Evolutionary conservation across 2,888 invertebrate species (phyloP), one percentile per base, ranked within the genome.

Genomic region (Nomada goodeniana): DNA sequence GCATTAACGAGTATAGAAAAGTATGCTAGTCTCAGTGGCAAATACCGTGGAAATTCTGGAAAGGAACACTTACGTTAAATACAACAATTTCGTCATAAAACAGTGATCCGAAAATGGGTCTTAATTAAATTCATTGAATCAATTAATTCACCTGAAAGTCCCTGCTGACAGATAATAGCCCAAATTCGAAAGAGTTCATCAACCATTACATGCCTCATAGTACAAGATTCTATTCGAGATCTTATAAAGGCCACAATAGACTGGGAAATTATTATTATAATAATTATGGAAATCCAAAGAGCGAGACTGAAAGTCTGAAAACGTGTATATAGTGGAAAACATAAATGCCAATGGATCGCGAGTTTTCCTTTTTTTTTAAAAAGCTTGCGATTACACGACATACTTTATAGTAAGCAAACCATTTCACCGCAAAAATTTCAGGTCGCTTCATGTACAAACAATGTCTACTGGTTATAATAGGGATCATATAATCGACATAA

Each of bases 81-180:
- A 13, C 15, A 57, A 18, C 7, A 55, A 15, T 36, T 47, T 42
- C 13, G n/a, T 10, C 18, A 15, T 9, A 15, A 18, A 52, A 65
- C 10, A 50, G 9, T 26, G 10, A n/a, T 2, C n/a, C 3, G 2
- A 26, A 9, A 11, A 63, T 47, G 1, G 18, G 13, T 2, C 10
- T 15, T 0, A 36, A 36, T 36, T 11, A 53, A 20, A 55, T 5
- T 18, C 36, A 13, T 11, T 5, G 10, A 44, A 20, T 53, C 10
- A n/a, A 20, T 29, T 2, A 11, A n/a, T n/a, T 29, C 76, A 91
- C 91, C 85, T 55, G 86, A 52, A 55, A 90, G 72, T n/a, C 90
- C 89, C 69, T 92, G 92, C 53, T 90, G 90, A 53, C 92, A 92
- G 42, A 91, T 86, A 52, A 92, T 89, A 13, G 91, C 91, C 89